Evolutionary conservation across 2,888 invertebrate species (phyloP).

Genomic region (Hirtodrosophila trivittata): DNA sequence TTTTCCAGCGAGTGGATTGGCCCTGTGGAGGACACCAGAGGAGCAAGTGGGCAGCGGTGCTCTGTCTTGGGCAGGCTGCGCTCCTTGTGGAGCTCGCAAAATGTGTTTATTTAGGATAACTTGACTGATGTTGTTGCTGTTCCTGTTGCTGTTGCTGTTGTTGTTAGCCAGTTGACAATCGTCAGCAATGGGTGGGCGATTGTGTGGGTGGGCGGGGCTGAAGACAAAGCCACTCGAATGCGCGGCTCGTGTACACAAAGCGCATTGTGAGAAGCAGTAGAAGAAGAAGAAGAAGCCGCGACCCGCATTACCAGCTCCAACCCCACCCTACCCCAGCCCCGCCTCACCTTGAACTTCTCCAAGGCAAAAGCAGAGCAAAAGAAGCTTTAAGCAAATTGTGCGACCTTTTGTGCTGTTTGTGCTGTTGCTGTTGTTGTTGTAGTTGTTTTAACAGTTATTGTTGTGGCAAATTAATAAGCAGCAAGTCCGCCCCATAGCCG

Average conservation of each 20-base stretch:
- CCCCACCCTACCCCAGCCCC: too few relatives aligned
- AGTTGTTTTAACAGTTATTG: conserved; percentile 49
- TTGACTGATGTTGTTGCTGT: conserved; percentile 58
- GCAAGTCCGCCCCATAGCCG: conserved; percentile 19
- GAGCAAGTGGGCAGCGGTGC: neutral
- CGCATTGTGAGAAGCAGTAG: conserved; percentile 25
- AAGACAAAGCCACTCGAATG: conserved; percentile 41
- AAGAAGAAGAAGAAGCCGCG: conserved; percentile 19
- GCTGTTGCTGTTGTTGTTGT: conserved; percentile 9
- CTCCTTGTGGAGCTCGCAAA: conserved; percentile 49
- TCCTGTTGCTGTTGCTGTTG: conserved; percentile 34
- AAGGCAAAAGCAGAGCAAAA: conserved; percentile 5
- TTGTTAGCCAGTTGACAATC: conserved; percentile 61
- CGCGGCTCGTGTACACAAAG: conserved; percentile 32
- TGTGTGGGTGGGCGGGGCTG: neutral
- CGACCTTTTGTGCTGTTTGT: conserved; percentile 40
- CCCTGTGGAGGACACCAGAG: neutral
- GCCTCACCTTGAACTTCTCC: neutral
- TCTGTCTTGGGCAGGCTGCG: too few relatives aligned
- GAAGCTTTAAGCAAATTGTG: conserved; percentile 43
- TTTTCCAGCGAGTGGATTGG: conserved; percentile 8
- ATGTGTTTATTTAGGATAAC: conserved; percentile 78
- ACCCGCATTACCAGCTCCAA: conserved; percentile 11
- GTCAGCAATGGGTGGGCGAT: conserved; percentile 25
- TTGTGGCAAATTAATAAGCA: conserved; percentile 70